Conservation (phyloP, 2,797 vertebrate genomes). For the Nannoperca obscura region DNA sequence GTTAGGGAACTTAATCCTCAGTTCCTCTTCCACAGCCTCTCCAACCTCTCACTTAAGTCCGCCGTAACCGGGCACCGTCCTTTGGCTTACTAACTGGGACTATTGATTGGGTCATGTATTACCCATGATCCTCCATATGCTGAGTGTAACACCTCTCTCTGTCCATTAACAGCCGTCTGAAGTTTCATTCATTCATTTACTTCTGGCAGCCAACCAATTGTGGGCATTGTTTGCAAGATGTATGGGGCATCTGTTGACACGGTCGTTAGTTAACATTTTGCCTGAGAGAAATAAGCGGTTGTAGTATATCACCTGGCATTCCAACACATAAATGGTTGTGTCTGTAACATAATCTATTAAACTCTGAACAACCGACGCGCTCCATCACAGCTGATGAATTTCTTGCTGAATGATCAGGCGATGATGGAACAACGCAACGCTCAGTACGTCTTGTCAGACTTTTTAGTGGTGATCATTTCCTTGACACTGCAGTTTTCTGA, state of each 20-base stretch:
- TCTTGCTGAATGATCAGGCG: conserved; percentile 52
- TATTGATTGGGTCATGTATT: conserved; percentile 81
- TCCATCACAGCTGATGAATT: conserved; percentile 75
- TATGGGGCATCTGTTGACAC: conserved; percentile 80
- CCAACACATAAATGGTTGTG: conserved; percentile 72
- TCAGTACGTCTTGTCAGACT: conserved; percentile 31
- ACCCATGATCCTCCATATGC: conserved; percentile 79
- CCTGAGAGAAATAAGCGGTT: conserved; percentile 75
- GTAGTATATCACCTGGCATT: conserved; percentile 78
- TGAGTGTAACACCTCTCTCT: conserved; percentile 79
- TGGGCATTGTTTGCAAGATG: conserved; percentile 79
- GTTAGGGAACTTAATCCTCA: conserved; percentile 54
- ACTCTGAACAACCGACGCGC: conserved; percentile 53
- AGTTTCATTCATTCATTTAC: conserved; percentile 81
- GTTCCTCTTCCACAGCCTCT: conserved; percentile 45
- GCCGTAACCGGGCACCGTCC: conserved; percentile 74
- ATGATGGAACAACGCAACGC: conserved; percentile 56
- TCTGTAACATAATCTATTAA: conserved; percentile 77
- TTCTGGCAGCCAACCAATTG: conserved; percentile 76
- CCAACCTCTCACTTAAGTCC: conserved; percentile 51
- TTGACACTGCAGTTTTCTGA: conserved; percentile 18
- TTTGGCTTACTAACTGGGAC: conserved; percentile 72
- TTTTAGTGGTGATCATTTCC: conserved; percentile 43
- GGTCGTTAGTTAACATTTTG: conserved; percentile 80
- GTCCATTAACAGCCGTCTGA: conserved; percentile 80